Evolutionary conservation across 2,888 invertebrate species (phyloP), one percentile per base, ranked within the genome.

Genomic region (Ophraella communa): DNA sequence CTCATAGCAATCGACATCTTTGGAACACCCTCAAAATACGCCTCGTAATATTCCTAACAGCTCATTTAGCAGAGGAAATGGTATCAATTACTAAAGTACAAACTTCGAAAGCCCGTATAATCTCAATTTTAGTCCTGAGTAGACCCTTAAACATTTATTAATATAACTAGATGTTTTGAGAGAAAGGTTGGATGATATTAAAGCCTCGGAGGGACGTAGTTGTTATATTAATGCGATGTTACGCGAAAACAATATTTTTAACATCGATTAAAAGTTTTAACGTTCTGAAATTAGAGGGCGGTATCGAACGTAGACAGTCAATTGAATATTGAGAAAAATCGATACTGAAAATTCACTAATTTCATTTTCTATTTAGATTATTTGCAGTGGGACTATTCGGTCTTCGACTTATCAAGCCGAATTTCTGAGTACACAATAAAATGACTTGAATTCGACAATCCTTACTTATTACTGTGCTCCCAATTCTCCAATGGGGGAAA

Each of bases 71-170:
- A 33, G 11, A 57, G 62, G 52, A 57, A 62, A 52, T 44, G 62
- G 57, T 45, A 51, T 56, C 52, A 57, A 63, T 63, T 47, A 63
- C 44, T 24, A 45, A 44, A 56, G 51, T 63, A 44, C 51, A 57
- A 52, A 63, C 52, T 56, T 44, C 52, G 42, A 44, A 57, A 57
- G 33, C 57, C 57, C 57, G 20, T 52, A 57, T 63, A 52, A 57
- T 57, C 42, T 52, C 44, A 62, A 62, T 62, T 56, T 63, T 57
- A 57, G 45, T 51, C 62, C 52, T 57, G 55, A 63, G 57, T 33
- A 44, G 57, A 52, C 52, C 44, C 51, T 51, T 51, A 59, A 18
- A 51, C 51, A 51, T 51, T 59, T 51, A 59, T 59, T 51, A 59
- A 39, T n/a, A 18, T 24, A 17, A 14, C 8, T 8, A 33, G 33